Evolutionary conservation across 2,797 vertebrate genomes (phyloP).

Genomic region (Acipenser oxyrinchus): DNA sequence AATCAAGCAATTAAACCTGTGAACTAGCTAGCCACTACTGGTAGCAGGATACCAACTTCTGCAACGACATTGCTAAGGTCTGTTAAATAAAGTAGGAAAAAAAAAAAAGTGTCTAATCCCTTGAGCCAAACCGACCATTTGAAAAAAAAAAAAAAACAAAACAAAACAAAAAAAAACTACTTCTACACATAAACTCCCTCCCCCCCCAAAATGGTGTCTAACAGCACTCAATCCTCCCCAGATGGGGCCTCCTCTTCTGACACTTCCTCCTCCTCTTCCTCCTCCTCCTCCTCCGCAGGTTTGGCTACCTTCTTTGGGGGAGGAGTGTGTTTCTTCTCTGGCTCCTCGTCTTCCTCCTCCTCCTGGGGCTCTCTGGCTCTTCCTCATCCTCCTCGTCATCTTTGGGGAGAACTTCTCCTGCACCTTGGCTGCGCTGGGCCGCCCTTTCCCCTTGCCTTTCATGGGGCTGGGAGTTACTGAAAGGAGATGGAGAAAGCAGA

Average conservation of each 20-base stretch:
- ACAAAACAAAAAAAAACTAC: conserved; percentile 30
- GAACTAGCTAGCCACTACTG: no score
- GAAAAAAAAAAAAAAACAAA: conserved; percentile 22
- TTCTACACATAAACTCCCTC: neutral
- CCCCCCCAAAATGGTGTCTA: neutral
- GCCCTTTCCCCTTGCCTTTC: conserved; percentile 95
- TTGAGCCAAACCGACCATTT: conserved; percentile 58
- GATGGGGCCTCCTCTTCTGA: conserved; percentile 93
- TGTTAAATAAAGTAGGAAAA: neutral
- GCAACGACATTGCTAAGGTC: no score
- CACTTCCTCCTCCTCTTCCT: conserved; percentile 74
- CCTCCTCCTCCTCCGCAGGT: conserved; percentile 60
- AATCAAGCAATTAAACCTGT: no score
- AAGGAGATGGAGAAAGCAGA: conserved; percentile 17
- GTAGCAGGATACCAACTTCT: no score
- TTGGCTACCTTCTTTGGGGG: conserved; percentile 58
- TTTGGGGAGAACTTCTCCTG: conserved; percentile 91
- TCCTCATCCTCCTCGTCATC: conserved; percentile 59
- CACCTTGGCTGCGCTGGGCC: conserved; percentile 80
- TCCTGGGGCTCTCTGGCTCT: conserved; percentile 61
- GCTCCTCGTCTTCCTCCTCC: conserved; percentile 62
- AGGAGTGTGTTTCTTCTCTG: conserved; percentile 50
- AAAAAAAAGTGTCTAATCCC: conserved; percentile 49
- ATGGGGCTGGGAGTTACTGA: conserved; percentile 92
- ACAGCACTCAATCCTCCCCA: conserved; percentile 79